Evolutionary conservation across 2,113 vertebrate species (phyloP).

Genomic region (Galeopterus variegatus): DNA sequence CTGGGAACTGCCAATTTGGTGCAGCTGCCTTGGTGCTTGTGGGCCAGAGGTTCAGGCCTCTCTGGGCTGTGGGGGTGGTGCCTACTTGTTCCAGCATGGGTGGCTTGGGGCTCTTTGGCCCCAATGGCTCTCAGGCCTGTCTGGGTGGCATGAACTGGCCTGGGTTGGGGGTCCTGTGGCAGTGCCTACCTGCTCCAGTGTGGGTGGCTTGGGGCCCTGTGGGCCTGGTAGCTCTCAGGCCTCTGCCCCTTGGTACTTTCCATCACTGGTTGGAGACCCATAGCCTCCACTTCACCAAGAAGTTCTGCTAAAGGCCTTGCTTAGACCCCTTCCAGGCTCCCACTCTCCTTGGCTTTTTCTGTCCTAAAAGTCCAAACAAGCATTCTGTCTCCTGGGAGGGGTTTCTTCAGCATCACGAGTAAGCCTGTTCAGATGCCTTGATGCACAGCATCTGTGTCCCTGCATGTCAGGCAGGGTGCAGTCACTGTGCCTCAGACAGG

Average conservation of each 20-base stretch:
- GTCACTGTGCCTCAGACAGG: neutral
- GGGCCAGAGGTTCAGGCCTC: no score
- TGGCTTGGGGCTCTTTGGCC: no score
- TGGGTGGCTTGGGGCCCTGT: no score
- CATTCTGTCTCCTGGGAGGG: neutral
- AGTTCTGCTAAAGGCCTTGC: neutral
- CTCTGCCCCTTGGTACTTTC: neutral
- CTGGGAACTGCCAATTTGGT: no score
- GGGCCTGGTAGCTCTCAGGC: no score
- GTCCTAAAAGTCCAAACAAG: neutral
- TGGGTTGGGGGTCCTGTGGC: no score
- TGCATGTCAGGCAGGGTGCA: neutral
- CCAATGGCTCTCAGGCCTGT: no score
- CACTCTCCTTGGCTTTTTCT: neutral
- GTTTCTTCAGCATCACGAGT: neutral
- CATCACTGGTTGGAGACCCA: neutral
- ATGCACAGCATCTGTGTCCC: neutral
- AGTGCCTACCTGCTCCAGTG: no score
- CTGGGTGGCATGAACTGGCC: no score
- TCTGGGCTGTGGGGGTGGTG: no score
- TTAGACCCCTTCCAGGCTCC: neutral
- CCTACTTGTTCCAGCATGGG: no score
- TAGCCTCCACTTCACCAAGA: neutral
- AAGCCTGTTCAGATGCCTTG: neutral
- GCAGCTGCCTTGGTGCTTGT: no score